Base-by-base conservation (phyloP, 2,797 vertebrate genomes). In the Acropternis orthonyx region DNA sequence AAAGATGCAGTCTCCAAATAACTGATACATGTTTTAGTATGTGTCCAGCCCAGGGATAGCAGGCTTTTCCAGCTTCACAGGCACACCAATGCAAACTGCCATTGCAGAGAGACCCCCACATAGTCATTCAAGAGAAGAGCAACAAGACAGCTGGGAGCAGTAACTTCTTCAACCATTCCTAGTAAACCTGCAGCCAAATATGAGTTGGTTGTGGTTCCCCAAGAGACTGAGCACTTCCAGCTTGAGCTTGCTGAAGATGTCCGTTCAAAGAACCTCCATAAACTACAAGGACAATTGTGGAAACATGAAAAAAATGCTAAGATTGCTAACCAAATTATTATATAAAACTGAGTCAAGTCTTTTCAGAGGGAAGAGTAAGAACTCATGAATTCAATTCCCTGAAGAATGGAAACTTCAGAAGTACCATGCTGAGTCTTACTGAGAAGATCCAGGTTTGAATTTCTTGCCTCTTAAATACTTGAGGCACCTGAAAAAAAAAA, bases 171-270 rank as follows among this genome's bases (percentile, higher is more conserved):
- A 85, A 36, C 16, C 58, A 62, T 32, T 54, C 19, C 43, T 78
- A 54, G 81, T 41, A 89, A 91, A 73, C 62, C 55, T 80, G 39
- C 72, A 66, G 44, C 37, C 51, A 34, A 72, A 52, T 23, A 52
- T 0, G 0, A 67, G 27, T 41, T 0, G 0, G 26, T 9, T 51
- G 16, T 36, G 48, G 41, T 17, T 88, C 32, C n/a, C 34, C 65
- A 80, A 52, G 58, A 88, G 41, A n/a, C n/a, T 30, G n/a, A 79
- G 39, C 7, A 27, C 39, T 83, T 67, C 22, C 43, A n/a, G 34
- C 18, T 80, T 52, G 39, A 77, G n/a, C n/a, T 77, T 41, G n/a
- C 36, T 88, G 48, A 61, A 88, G 69, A 69, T 18, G 36, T 55
- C 26, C 3, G 0, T 19, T 59, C 13, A 20, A 73, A 82, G 71